phyloP scores from a whole-genome alignment of 2,113 vertebrate genomes.

The Macrotis lagotis region DNA sequence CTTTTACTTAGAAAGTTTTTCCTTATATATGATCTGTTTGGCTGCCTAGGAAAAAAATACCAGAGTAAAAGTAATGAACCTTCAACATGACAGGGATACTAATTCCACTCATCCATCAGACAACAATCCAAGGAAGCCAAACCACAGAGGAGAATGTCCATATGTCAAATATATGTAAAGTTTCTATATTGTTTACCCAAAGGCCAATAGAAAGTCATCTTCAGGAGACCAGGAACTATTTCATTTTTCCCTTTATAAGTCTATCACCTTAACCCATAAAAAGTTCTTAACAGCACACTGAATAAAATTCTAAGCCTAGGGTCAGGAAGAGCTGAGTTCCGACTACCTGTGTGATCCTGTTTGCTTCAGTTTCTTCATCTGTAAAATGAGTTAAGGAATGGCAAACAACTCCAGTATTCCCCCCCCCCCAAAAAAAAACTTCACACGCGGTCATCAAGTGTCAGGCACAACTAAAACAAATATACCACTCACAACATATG shows the following conservation, averaged over 20 bases:
- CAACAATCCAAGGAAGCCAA: fast-evolving
- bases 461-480: neutral
- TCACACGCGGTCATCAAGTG: neutral
- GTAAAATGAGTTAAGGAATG: neutral
- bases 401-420: neutral
- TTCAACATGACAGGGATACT: neutral
- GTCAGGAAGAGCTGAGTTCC: neutral
- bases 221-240: neutral
- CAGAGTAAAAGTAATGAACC: neutral
- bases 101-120: neutral
- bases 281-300: neutral
- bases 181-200: neutral
- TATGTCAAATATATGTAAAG: neutral
- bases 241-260: neutral
- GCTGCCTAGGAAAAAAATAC: neutral
- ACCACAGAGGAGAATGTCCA: neutral
- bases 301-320: neutral
- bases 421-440: neutral
- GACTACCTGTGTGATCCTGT: neutral
- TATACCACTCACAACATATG: neutral
- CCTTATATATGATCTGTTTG: neutral
- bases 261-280: neutral
- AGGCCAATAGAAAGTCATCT: neutral
- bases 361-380: neutral
- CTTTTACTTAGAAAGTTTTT: neutral